Conservation (phyloP, 2,888 invertebrate species). For the Harpalus rufipes region DNA sequence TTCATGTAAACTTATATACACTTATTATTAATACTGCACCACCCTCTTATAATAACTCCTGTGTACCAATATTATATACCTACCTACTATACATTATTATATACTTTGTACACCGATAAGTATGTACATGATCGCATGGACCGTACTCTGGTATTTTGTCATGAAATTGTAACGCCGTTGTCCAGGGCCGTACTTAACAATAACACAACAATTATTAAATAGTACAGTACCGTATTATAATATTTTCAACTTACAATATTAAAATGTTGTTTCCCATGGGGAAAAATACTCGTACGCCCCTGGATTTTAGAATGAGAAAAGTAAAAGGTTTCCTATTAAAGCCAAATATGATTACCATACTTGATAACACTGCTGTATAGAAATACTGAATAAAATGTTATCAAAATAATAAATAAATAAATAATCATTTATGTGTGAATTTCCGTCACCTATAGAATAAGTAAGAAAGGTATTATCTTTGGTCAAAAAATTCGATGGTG, state of each 20-base stretch:
- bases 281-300: conserved; percentile 9
- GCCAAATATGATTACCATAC: conserved; percentile 55
- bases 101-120: conserved; percentile 59
- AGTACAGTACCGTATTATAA: neutral
- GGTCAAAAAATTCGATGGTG: too few relatives aligned
- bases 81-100: conserved; percentile 54
- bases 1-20: conserved; percentile 51
- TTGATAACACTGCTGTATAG: conserved; percentile 64
- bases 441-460: too few relatives aligned
- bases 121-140: neutral
- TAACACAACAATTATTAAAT: conserved; percentile 8
- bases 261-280: neutral
- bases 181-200: neutral
- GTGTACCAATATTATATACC: conserved; percentile 60
- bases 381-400: conserved; percentile 64
- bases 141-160: conserved; percentile 22
- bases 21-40: conserved; percentile 59
- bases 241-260: neutral
- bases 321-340: conserved; percentile 41
- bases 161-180: neutral
- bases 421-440: neutral
- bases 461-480: too few relatives aligned
- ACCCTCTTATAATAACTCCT: conserved; percentile 35
- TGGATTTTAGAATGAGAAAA: conserved; percentile 28
- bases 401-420: conserved; percentile 16